Percentiles rank a stretch among this genome's conserved stretches.
phyloP scores from a whole-genome alignment of 2,888 invertebrate genomes.

The Pyrocoelia pectoralis region DNA sequence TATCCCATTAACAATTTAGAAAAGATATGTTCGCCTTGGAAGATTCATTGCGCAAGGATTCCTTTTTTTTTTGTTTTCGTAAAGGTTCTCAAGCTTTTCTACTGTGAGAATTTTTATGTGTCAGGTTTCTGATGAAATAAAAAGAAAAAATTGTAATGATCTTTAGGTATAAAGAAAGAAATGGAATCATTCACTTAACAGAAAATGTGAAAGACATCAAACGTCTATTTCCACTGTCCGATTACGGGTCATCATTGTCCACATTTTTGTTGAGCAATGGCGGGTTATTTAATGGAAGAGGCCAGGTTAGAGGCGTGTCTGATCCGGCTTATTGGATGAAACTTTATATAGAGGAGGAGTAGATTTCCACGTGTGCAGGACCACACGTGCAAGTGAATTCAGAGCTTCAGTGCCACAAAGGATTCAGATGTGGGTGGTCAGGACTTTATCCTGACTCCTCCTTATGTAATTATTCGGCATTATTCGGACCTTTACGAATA shows the following conservation, averaged over 20 bases:
- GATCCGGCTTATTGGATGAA: conserved; percentile 46
- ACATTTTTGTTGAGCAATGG: conserved; percentile 53
- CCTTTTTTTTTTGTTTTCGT: not conserved
- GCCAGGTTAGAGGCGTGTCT: conserved; percentile 48
- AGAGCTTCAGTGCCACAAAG: conserved; percentile 53
- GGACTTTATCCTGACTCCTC: conserved; percentile 52
- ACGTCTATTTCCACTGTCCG: conserved; percentile 21
- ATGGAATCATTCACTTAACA: conserved; percentile 25
- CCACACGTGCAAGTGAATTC: conserved; percentile 54
- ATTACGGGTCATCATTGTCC: conserved; percentile 37
- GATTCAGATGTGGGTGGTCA: conserved; percentile 58
- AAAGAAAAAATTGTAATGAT: conserved; percentile 1
- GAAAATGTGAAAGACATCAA: conserved; percentile 27
- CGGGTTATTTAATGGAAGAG: conserved; percentile 48
- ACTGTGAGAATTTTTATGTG: conserved; percentile 21
- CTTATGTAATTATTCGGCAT: conserved; percentile 50
- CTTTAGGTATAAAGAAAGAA: conserved; percentile 11
- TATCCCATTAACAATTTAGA: conserved; percentile 7
- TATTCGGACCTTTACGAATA: conserved; percentile 50
- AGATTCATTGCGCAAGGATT: not conserved
- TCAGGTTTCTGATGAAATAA: conserved; percentile 13
- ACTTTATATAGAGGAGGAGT: conserved; percentile 45
- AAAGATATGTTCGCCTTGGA: conserved; percentile 1
- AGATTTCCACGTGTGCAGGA: conserved; percentile 53
- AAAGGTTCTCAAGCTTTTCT: conserved; percentile 7